phyloP scores from a whole-genome alignment of 2,113 vertebrate genomes.

The Pterocles burchelli region DNA sequence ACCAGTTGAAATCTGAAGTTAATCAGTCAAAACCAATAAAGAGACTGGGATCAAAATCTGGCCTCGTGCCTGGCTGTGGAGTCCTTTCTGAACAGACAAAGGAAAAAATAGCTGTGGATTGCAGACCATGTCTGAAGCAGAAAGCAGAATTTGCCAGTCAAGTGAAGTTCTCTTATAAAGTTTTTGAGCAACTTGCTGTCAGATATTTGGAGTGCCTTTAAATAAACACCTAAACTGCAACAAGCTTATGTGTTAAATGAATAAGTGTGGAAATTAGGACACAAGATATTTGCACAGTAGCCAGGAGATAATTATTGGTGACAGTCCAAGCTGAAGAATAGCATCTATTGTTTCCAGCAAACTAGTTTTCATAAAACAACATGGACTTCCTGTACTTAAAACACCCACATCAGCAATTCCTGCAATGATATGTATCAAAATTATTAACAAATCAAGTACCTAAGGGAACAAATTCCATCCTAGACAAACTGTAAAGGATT shows the following conservation, averaged over 20 bases:
- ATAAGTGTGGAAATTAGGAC: slow-evolving; percentile 36
- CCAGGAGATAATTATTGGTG: slow-evolving; percentile 35
- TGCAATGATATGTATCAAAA: background rate
- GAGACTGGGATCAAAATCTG: slow-evolving; percentile 27
- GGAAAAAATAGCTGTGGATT: background rate
- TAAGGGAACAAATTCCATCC: background rate
- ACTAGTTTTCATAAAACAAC: slow-evolving; percentile 18
- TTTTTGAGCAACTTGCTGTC: background rate
- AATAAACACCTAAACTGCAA: slow-evolving; percentile 24
- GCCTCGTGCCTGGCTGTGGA: background rate
- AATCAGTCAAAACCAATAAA: slow-evolving; percentile 6
- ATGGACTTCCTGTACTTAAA: slow-evolving; percentile 25
- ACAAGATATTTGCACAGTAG: slow-evolving; percentile 42
- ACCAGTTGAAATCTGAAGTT: background rate
- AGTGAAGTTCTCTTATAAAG: background rate
- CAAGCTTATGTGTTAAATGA: slow-evolving; percentile 31
- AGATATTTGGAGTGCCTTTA: background rate
- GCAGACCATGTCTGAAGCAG: background rate
- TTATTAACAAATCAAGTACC: background rate
- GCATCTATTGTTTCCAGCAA: slow-evolving; percentile 42
- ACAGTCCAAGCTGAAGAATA: slow-evolving; percentile 40
- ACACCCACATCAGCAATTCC: background rate
- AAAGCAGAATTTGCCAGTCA: background rate
- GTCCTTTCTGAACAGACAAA: background rate
- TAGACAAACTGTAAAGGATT: background rate